Percentiles rank a stretch among this genome's conserved stretches.
phyloP scores from a whole-genome alignment of 2,113 vertebrate species.

The Aptenodytes forsteri region DNA sequence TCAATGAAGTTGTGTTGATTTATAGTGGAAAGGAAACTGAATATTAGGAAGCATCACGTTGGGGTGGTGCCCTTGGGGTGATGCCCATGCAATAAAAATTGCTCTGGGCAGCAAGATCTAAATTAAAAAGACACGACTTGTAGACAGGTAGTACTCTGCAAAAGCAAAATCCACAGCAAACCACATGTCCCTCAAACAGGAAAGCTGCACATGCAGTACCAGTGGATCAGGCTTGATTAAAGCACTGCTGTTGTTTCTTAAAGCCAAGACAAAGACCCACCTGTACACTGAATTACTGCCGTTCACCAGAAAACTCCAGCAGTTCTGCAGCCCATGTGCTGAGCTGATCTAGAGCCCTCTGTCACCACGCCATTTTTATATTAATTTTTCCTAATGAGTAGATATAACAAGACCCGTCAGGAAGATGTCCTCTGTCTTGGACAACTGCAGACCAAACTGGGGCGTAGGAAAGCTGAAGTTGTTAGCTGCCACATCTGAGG shows the following conservation, averaged over 20 bases:
- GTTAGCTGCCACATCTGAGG: too few species aligned
- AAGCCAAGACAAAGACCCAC: background rate
- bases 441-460: background rate
- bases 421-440: background rate
- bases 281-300: background rate
- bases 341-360: background rate
- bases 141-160: background rate
- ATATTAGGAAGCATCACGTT: background rate
- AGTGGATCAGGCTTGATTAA: background rate
- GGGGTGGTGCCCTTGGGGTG: background rate
- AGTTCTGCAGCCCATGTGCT: background rate
- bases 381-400: background rate
- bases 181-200: background rate
- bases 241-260: background rate
- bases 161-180: background rate
- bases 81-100: background rate
- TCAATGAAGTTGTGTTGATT: background rate
- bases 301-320: background rate
- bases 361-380: background rate
- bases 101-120: background rate
- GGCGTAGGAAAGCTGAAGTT: background rate
- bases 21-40: background rate
- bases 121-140: background rate
- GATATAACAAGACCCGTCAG: rapidly evolving
- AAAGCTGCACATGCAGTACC: rapidly evolving